phyloP scores from a whole-genome alignment of 1,140 invertebrate species.

The Saccostrea echinata region DNA sequence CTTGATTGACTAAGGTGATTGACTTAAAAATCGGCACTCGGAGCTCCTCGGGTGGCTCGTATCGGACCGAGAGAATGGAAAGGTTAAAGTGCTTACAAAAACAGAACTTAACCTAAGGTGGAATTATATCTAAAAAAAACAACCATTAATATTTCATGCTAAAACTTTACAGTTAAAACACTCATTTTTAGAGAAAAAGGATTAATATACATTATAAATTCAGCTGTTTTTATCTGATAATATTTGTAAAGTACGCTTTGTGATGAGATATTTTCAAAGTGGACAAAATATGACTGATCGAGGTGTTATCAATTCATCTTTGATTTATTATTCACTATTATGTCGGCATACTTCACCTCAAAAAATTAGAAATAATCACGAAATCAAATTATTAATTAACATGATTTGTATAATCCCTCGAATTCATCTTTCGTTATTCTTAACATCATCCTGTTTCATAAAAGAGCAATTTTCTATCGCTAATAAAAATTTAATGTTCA shows the following conservation, averaged over 20 bases:
- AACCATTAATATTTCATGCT: slow-evolving; percentile 12
- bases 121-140: too few species aligned
- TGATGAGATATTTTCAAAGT: background rate
- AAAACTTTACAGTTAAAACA: slow-evolving; percentile 9
- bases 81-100: too few species aligned
- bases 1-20: too few species aligned
- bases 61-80: too few species aligned
- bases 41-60: too few species aligned
- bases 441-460: background rate
- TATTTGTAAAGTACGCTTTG: background rate
- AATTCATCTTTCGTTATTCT: background rate
- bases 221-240: slow-evolving; percentile 14
- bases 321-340: slow-evolving; percentile 6
- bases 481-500: slow-evolving; percentile 2
- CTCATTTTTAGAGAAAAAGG: background rate
- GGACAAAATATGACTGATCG: background rate
- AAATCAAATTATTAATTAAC: slow-evolving; percentile 29
- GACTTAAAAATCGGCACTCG: too few species aligned
- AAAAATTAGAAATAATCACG: background rate
- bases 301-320: background rate
- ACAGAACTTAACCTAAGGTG: too few species aligned
- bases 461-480: background rate
- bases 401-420: background rate
- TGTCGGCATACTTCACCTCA: background rate
- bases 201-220: slow-evolving; percentile 9